These are phyloP conservation scores for Callaeas wilsoni DNA, from an alignment of 2,113 vertebrate genomes.

Conservation along the genomic window DNA sequence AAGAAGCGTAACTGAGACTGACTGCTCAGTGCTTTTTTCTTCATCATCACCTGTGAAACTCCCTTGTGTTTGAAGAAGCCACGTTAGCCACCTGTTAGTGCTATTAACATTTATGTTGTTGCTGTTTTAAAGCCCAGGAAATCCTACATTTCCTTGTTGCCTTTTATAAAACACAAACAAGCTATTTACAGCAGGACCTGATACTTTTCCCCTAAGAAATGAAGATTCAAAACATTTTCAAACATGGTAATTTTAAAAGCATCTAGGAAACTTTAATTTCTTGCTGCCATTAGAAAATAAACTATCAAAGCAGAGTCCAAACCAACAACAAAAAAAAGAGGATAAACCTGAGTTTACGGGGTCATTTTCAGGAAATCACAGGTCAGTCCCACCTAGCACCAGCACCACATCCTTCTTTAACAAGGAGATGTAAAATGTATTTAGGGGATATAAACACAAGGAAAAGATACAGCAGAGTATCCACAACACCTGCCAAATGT, in stretches of 20 bases:
- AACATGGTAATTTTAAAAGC: neutral
- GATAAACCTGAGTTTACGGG: neutral
- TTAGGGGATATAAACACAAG: neutral
- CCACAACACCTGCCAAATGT: neutral
- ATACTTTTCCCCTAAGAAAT: neutral
- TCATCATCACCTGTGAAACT: neutral
- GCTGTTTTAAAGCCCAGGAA: neutral
- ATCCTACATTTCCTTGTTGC: neutral
- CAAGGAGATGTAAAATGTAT: neutral
- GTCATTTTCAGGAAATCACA: neutral
- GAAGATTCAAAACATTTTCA: neutral
- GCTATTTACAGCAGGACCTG: neutral
- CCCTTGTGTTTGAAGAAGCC: neutral
- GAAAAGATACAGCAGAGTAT: neutral
- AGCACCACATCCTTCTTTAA: neutral
- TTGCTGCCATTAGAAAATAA: neutral
- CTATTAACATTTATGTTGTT: neutral
- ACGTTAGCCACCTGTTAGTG: accelerated
- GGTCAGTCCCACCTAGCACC: neutral
- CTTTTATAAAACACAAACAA: neutral
- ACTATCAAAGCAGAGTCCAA: neutral
- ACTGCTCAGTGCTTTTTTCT: neutral
- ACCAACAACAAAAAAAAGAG: neutral
- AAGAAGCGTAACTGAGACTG: neutral
- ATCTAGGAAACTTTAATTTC: neutral